Base-by-base conservation (phyloP, 2,888 invertebrate genomes). In the Ochlodes sylvanus region DNA sequence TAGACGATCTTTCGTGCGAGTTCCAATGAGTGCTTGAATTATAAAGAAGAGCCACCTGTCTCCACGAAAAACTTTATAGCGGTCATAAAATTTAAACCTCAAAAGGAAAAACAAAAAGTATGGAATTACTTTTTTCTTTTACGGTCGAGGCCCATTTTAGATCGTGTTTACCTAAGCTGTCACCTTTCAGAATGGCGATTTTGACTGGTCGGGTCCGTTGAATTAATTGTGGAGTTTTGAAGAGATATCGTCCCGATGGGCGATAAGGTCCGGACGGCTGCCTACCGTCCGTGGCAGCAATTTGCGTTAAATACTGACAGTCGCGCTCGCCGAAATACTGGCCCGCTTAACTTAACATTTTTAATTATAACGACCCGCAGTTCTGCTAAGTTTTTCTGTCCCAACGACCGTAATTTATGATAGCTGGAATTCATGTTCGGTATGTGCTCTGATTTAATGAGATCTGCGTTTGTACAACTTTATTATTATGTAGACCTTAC, bases 21-120 rank as follows among this genome's bases (percentile, higher is more conserved):
- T 73, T 80, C 81, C 75, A 71, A 73, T 77, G 83, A 83, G 86
- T 84, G 87, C 84, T 90, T 88, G 86, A 87, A 90, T 87, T 89
- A 90, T 91, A 92, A 92, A 90, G 89, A 89, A 92, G 87, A 92
- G 87, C 92, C 93, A 93, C 93, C 93, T 93, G 93, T 93, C 93
- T 86, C 92, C 89, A 90, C 85, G 91, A 90, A 93, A 91, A 92
- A 87, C 89, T 93, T 93, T 93, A 93, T 93, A 84, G 90, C 90
- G 82, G 78, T 88, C 85, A 92, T 93, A 92, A 93, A 93, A 92
- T 91, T 90, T 90, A 88, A 92, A 89, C 89, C 91, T 90, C 87
- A 87, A 89, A 90, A 84, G 83, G 83, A 89, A 89, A 93, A 92
- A 88, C 81, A 87, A 91, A 82, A 89, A 84, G 85, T 83, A 83